phyloP scores from a whole-genome alignment of 2,113 vertebrate genomes.

The Arenaria interpres region DNA sequence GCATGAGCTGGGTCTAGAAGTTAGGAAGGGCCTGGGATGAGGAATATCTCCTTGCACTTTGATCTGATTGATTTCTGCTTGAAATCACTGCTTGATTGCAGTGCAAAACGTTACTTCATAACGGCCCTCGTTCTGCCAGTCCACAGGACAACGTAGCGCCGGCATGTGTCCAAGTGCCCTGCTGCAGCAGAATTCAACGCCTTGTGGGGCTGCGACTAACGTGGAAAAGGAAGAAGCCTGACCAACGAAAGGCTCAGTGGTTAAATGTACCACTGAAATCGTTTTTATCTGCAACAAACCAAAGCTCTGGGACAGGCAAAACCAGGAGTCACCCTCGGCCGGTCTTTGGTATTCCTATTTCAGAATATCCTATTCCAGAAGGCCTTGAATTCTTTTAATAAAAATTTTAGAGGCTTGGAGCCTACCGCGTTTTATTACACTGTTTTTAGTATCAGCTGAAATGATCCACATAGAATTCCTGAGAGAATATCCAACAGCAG shows the following conservation, averaged over 20 bases:
- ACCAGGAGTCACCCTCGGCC: neutral
- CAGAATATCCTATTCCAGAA: neutral
- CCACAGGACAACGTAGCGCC: fast-evolving
- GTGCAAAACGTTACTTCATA: neutral
- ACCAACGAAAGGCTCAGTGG: neutral
- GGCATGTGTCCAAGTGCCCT: neutral
- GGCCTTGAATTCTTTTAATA: neutral
- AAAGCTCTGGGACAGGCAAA: neutral
- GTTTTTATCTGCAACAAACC: neutral
- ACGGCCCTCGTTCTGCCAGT: neutral
- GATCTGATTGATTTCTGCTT: neutral
- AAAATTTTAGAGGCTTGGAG: neutral
- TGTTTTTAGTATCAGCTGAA: neutral
- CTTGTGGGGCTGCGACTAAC: fast-evolving
- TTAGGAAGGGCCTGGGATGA: neutral
- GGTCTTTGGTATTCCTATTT: neutral
- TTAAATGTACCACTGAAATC: neutral
- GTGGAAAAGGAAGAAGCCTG: neutral
- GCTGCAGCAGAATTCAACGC: fast-evolving
- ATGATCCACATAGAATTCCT: fast-evolving
- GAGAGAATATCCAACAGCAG: neutral
- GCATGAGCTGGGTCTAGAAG: neutral
- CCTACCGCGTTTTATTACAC: too few species aligned
- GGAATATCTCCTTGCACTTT: neutral
- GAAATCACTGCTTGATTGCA: neutral